Percentiles rank a stretch among this genome's conserved stretches.
Evolutionary conservation across 1,140 invertebrate species (phyloP).

Genomic region (Temnothorax longispinosus): DNA sequence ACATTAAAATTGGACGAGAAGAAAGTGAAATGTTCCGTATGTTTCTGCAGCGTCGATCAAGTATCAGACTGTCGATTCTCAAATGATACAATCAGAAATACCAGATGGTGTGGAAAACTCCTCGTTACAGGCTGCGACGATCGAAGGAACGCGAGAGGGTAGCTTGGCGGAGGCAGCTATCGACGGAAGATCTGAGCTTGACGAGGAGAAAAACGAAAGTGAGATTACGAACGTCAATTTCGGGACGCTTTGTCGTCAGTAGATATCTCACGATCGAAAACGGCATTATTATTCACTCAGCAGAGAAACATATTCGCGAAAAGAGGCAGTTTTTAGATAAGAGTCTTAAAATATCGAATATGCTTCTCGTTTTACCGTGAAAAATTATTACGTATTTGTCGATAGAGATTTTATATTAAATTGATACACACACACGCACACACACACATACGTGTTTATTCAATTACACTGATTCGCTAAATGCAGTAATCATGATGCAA

Average conservation of each 20-base stretch:
- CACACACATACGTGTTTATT: background rate
- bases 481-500: background rate
- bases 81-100: conserved; percentile 45
- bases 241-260: background rate
- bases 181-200: background rate
- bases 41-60: background rate
- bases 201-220: conserved; percentile 61
- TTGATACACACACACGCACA: background rate
- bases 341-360: background rate
- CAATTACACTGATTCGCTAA: conserved; percentile 11
- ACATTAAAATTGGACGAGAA: background rate
- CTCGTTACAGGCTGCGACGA: conserved; percentile 13
- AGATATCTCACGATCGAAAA: conserved; percentile 2
- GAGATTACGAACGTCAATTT: conserved; percentile 48
- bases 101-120: conserved; percentile 33
- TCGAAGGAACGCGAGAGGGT: background rate
- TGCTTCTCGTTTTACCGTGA: background rate
- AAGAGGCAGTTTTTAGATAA: background rate
- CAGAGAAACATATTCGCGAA: background rate
- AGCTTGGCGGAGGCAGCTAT: background rate
- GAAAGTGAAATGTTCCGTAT: conserved; percentile 16
- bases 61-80: conserved; percentile 15
- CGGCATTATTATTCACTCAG: background rate
- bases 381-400: background rate
- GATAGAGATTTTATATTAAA: background rate